These are phyloP conservation scores for Cotesia vestalis DNA, from an alignment of 1,140 invertebrate genomes.

Conservation along the genomic window DNA sequence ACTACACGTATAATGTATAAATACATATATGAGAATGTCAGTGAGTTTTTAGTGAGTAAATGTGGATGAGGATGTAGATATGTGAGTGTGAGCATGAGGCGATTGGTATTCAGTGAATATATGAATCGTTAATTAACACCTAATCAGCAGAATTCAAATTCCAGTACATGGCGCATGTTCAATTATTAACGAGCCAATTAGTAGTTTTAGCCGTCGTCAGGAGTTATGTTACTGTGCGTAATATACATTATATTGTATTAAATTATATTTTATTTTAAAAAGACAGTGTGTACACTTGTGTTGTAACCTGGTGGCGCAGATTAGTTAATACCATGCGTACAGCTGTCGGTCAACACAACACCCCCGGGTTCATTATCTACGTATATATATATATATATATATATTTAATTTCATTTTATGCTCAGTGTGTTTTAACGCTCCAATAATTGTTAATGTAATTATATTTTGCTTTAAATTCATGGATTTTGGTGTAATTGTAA, in stretches of 20 bases:
- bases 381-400: neutral
- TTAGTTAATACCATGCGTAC: neutral
- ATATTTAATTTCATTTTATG: neutral
- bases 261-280: neutral
- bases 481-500: too few species aligned
- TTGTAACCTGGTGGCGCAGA: too few species aligned
- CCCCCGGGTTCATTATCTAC: neutral
- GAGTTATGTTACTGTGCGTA: neutral
- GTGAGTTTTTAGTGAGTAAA: too few species aligned
- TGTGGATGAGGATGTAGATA: too few species aligned
- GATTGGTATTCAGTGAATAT: too few species aligned
- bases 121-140: neutral
- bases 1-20: too few species aligned
- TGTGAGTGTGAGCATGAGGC: too few species aligned
- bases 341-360: constrained; percentile 4
- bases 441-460: neutral
- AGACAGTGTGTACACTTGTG: too few species aligned
- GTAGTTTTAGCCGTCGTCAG: neutral
- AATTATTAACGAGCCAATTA: constrained; percentile 48
- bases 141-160: constrained; percentile 14
- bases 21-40: too few species aligned
- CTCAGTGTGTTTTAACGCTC: neutral
- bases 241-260: neutral
- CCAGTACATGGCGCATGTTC: constrained; percentile 27
- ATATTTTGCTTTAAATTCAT: too few species aligned